phyloP scores from a whole-genome alignment of 2,797 vertebrate genomes.

The Smutsia gigantea region DNA sequence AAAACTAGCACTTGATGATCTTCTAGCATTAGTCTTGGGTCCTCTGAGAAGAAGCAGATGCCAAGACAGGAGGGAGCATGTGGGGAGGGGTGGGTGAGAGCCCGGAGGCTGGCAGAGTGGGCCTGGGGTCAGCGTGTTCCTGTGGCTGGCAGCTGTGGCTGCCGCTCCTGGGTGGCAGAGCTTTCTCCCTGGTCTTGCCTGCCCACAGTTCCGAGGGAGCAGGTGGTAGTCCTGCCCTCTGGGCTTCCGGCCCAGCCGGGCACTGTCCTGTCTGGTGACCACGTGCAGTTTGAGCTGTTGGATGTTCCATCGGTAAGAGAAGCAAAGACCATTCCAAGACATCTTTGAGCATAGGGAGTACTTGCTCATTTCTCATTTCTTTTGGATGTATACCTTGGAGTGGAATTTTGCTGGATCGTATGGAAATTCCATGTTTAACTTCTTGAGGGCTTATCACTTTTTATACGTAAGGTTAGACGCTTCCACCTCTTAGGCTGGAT shows the following conservation, averaged over 20 bases:
- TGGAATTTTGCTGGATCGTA: neutral
- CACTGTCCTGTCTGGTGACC: too few species aligned
- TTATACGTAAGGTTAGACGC: neutral
- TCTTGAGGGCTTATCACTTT: neutral
- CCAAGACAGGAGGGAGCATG: neutral
- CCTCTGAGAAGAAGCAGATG: neutral
- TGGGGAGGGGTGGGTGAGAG: neutral
- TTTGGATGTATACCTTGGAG: neutral
- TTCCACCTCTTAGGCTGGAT: neutral
- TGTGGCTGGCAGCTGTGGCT: too few species aligned
- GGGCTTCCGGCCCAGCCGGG: too few species aligned
- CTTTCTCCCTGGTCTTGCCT: too few species aligned
- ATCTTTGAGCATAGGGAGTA: neutral
- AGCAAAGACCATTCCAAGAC: accelerated
- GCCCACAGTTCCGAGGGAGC: too few species aligned
- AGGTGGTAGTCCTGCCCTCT: too few species aligned
- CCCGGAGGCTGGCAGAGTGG: neutral
- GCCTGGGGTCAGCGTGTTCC: neutral
- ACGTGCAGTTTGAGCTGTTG: neutral
- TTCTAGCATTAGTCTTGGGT: neutral
- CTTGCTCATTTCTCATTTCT: neutral
- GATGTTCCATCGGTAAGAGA: neutral
- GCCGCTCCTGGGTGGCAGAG: too few species aligned
- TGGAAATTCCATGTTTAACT: neutral
- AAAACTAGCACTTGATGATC: neutral